Conservation (phyloP, 2,888 invertebrate genomes). For the Cheilosia vernalis region DNA sequence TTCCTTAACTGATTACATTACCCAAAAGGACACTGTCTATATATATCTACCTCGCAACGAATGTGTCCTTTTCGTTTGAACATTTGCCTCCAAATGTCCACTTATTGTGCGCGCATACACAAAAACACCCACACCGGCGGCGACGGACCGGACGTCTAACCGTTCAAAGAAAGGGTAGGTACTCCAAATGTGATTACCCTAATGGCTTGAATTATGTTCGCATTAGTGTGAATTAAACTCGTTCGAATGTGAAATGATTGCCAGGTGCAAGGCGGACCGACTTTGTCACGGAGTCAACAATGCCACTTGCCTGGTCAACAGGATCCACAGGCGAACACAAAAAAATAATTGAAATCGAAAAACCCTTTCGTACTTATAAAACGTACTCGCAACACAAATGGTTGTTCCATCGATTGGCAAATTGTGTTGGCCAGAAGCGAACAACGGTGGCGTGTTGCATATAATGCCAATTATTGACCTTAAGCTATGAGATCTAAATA, state of each 20-base stretch:
- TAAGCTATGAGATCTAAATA: slow-evolving; percentile 31
- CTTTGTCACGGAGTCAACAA: slow-evolving; percentile 74
- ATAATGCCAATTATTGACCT: slow-evolving; percentile 57
- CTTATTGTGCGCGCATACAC: slow-evolving; percentile 14
- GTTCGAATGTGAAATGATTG: slow-evolving; percentile 76
- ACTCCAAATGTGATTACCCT: slow-evolving; percentile 81
- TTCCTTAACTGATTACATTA: slow-evolving; percentile 66
- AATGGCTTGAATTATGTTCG: slow-evolving; percentile 83
- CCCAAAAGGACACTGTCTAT: slow-evolving; percentile 53
- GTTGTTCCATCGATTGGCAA: slow-evolving; percentile 37
- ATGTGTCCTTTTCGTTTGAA: slow-evolving; percentile 61
- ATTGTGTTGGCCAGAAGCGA: slow-evolving; percentile 19
- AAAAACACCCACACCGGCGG: slow-evolving; percentile 54
- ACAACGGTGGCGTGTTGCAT: slow-evolving; percentile 45
- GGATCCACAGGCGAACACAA: neutral
- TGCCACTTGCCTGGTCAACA: slow-evolving; percentile 54
- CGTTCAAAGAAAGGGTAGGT: slow-evolving; percentile 35
- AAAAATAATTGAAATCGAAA: slow-evolving; percentile 2
- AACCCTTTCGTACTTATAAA: slow-evolving; percentile 50
- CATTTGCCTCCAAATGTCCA: slow-evolving; percentile 27
- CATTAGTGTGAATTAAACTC: slow-evolving; percentile 84
- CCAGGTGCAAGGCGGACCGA: slow-evolving; percentile 72
- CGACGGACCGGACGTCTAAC: slow-evolving; percentile 21
- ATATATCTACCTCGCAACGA: neutral
- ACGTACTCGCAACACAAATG: slow-evolving; percentile 4